Percentiles rank a stretch among this genome's conserved stretches.
Evolutionary conservation across 2,113 vertebrate species (phyloP).

Genomic region (Dromiciops gliroides): DNA sequence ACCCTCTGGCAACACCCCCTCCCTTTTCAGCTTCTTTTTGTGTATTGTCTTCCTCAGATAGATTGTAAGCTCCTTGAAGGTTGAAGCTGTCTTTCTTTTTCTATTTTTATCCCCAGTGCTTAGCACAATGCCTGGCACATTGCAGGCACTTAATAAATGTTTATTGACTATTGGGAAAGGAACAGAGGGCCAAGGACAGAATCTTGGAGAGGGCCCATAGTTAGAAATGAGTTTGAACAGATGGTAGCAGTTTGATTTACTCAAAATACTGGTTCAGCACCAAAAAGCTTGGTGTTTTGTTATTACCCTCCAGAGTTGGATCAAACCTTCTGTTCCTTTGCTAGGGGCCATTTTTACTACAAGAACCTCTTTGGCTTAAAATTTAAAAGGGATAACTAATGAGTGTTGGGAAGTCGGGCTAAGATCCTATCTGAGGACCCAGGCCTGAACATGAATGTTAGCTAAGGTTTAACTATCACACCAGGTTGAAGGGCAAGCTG

Average conservation of each 20-base stretch:
- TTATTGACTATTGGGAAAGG: background rate
- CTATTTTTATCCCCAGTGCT: background rate
- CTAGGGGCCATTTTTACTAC: background rate
- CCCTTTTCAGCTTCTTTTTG: background rate
- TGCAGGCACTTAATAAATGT: background rate
- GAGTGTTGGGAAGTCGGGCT: background rate
- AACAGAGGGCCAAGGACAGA: background rate
- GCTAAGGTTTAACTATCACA: background rate
- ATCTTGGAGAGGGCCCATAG: background rate
- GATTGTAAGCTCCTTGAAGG: background rate
- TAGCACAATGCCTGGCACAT: background rate
- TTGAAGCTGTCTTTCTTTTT: background rate
- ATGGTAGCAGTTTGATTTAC: background rate
- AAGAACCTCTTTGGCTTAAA: background rate
- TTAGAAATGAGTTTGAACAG: background rate
- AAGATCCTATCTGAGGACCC: background rate
- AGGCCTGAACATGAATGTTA: background rate
- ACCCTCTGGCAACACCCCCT: background rate
- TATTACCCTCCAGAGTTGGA: background rate
- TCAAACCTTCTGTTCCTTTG: background rate
- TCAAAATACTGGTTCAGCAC: background rate
- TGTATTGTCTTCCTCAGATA: background rate
- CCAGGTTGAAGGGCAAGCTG: background rate
- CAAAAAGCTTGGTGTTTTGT: background rate
- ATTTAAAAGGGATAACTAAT: background rate